Conservation (phyloP, 2,797 vertebrate species). For the Rallus crepitans region DNA sequence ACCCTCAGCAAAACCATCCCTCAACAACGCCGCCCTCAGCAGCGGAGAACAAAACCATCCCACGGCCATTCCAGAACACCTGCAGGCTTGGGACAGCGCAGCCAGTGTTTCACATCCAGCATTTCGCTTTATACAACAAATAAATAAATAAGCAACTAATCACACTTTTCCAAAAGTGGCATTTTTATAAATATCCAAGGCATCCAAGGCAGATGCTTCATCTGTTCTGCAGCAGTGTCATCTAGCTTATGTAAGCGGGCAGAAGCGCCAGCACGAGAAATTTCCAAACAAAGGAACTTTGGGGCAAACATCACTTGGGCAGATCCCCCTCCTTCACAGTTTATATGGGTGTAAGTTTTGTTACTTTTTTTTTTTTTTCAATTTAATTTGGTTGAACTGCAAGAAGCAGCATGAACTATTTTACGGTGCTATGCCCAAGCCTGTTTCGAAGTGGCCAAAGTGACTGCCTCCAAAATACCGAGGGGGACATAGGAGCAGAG, state of each 20-base stretch:
- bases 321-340: neutral
- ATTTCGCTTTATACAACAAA: neutral
- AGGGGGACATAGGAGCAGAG: neutral
- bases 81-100: constrained; percentile 6
- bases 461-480: neutral
- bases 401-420: neutral
- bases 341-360: neutral
- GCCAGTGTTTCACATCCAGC: neutral
- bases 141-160: neutral
- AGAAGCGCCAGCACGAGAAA: neutral
- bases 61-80: neutral
- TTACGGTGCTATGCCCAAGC: neutral
- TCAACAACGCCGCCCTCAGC: accelerated
- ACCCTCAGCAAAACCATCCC: neutral
- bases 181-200: constrained; percentile 41
- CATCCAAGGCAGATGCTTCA: constrained; percentile 29
- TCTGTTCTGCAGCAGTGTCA: neutral
- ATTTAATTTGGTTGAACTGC: neutral
- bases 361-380: neutral
- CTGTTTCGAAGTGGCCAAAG: neutral
- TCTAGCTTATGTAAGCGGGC: neutral
- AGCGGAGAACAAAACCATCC: neutral
- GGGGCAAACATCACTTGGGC: neutral
- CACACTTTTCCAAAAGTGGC: neutral
- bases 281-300: neutral